A percentile compares a stretch with the other conserved stretches of the same genome.
phyloP scores from a whole-genome alignment of 1,140 invertebrate species.

The Euschistus heros region DNA sequence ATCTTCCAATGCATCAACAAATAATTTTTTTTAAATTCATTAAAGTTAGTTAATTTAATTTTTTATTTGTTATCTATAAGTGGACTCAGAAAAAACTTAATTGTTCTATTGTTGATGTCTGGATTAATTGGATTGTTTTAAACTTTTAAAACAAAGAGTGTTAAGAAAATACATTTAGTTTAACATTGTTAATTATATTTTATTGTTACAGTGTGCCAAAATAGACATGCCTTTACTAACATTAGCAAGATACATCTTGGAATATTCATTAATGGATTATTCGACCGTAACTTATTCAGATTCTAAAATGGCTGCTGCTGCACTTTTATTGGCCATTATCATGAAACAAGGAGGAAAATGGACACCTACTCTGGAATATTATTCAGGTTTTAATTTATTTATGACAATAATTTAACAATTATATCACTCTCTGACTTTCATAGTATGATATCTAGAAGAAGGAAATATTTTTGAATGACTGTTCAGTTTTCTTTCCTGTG shows the following conservation, averaged over 20 bases:
- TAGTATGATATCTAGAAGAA: no score
- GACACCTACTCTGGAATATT: slow-evolving; percentile 71
- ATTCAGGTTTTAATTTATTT: slow-evolving; percentile 49
- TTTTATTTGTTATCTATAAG: no score
- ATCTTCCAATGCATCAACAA: no score
- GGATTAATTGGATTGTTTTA: background rate
- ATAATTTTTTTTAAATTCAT: no score
- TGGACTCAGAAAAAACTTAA: no score
- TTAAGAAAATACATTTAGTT: background rate
- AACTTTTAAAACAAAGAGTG: background rate
- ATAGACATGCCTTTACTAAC: slow-evolving; percentile 86
- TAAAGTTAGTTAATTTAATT: no score
- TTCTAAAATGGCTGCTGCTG: slow-evolving; percentile 78
- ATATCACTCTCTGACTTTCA: no score
- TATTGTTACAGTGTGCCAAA: slow-evolving; percentile 58
- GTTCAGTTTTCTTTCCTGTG: no score
- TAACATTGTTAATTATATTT: background rate
- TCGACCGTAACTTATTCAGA: slow-evolving; percentile 64
- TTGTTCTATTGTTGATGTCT: background rate
- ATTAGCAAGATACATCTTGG: slow-evolving; percentile 85
- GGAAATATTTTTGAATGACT: no score
- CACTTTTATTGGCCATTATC: slow-evolving; percentile 70
- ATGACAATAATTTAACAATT: background rate
- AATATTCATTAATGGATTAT: slow-evolving; percentile 89
- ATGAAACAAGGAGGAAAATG: slow-evolving; percentile 70